These are phyloP conservation scores for Melitaea cinxia DNA, from an alignment of 1,140 invertebrate species.

Conservation along the genomic window DNA sequence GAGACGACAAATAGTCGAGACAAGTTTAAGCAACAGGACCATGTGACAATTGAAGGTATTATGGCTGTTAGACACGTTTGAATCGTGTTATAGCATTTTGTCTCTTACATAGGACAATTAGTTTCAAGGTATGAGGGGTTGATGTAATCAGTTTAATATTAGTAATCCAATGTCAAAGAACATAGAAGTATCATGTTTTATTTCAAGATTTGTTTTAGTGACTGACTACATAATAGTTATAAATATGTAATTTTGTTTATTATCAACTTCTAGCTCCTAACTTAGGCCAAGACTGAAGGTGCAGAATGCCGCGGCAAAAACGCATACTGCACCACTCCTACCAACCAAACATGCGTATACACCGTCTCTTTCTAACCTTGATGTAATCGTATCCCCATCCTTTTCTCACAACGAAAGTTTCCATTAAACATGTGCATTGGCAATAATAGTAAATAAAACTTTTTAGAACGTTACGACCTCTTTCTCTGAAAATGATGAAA, in stretches of 20 bases:
- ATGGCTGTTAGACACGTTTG: too few relatives aligned
- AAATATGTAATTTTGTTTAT: background rate
- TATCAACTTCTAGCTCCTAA: constrained; percentile 23
- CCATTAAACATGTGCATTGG: constrained; percentile 29
- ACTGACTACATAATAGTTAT: too few relatives aligned
- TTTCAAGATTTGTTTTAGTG: too few relatives aligned
- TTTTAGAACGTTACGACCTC: constrained; percentile 27
- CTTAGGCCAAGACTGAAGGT: constrained; percentile 47
- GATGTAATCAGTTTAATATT: too few relatives aligned
- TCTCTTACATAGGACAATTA: too few relatives aligned
- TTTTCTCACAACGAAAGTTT: constrained; percentile 43
- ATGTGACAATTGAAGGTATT: too few relatives aligned
- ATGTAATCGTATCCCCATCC: constrained; percentile 30
- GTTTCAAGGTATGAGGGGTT: too few relatives aligned
- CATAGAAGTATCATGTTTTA: too few relatives aligned
- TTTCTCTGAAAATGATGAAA: constrained; percentile 14
- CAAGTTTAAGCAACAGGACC: too few relatives aligned
- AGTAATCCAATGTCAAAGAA: too few relatives aligned
- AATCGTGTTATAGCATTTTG: too few relatives aligned
- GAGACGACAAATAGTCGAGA: too few relatives aligned
- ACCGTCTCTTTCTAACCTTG: constrained; percentile 44
- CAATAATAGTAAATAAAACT: constrained; percentile 38
- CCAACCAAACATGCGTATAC: constrained; percentile 48
- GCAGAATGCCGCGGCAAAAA: constrained; percentile 71
- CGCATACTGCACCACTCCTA: constrained; percentile 74